Conservation (phyloP, 2,113 vertebrate species). For the Urocynchramus pylzowi region DNA sequence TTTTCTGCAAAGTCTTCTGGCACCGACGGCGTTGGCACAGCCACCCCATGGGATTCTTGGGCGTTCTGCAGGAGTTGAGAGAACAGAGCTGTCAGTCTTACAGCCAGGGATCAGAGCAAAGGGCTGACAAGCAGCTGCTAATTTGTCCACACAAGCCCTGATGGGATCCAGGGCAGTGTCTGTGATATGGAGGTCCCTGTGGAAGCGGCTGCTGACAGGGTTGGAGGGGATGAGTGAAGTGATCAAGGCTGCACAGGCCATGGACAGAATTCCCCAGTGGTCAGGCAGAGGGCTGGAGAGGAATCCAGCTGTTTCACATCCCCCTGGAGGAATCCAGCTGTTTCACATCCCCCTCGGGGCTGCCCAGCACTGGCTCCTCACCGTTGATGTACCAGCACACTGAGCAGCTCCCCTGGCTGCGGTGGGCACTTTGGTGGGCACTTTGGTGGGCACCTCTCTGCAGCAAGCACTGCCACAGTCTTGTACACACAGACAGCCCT, state of each 20-base stretch:
- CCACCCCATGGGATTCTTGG: slow-evolving; percentile 75
- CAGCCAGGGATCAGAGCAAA: neutral
- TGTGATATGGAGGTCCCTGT: accelerated
- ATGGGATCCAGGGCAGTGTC: neutral
- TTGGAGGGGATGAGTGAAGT: neutral
- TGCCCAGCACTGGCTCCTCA: neutral
- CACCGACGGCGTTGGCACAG: slow-evolving; percentile 76
- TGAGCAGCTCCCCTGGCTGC: accelerated
- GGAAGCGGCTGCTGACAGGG: neutral
- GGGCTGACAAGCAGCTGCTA: neutral
- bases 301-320: accelerated
- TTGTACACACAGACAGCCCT: neutral
- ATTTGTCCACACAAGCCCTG: neutral
- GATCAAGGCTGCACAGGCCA: neutral
- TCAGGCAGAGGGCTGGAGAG: neutral
- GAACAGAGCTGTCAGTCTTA: neutral
- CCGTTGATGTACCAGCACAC: accelerated
- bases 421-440: neutral
- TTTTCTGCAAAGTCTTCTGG: slow-evolving; percentile 73
- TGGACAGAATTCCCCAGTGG: accelerated
- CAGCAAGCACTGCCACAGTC: neutral
- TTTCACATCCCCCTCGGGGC: neutral
- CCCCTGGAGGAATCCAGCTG: neutral
- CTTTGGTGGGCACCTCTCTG: neutral
- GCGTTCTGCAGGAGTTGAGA: slow-evolving; percentile 59